These are phyloP conservation scores for Dendrocincla fuliginosa DNA, from an alignment of 2,797 vertebrate species.

Conservation along the genomic window DNA sequence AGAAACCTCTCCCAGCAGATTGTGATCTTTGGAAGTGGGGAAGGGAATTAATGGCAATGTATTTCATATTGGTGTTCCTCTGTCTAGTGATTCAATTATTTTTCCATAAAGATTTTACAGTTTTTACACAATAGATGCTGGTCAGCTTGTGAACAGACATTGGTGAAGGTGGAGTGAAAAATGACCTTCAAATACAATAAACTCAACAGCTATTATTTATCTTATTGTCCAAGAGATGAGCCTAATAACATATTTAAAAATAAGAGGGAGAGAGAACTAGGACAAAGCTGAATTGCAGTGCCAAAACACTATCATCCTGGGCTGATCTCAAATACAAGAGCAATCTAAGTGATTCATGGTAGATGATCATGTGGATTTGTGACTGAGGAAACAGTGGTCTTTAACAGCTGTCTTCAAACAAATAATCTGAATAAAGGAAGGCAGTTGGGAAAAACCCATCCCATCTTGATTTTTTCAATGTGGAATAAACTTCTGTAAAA, in stretches of 20 bases:
- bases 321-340: not conserved
- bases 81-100: constrained; percentile 70
- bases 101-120: constrained; percentile 66
- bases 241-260: constrained; percentile 41
- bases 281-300: not conserved
- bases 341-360: not conserved
- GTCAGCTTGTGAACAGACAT: constrained; percentile 47
- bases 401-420: not conserved
- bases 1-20: constrained; percentile 69
- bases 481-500: not conserved
- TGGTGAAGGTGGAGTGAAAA: constrained; percentile 27
- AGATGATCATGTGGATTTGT: not conserved
- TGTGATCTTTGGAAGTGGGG: constrained; percentile 65
- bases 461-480: not conserved
- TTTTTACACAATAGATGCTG: constrained; percentile 59
- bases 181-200: constrained; percentile 58
- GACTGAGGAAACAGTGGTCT: not conserved
- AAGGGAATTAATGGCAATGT: constrained; percentile 69
- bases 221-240: not conserved
- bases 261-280: not conserved
- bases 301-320: not conserved
- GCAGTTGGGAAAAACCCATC: not conserved
- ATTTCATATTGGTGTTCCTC: constrained; percentile 70
- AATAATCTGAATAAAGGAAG: not conserved
- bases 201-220: constrained; percentile 48